Evolutionary conservation across 2,888 invertebrate genomes (phyloP).

Genomic region (Athalia cordata): DNA sequence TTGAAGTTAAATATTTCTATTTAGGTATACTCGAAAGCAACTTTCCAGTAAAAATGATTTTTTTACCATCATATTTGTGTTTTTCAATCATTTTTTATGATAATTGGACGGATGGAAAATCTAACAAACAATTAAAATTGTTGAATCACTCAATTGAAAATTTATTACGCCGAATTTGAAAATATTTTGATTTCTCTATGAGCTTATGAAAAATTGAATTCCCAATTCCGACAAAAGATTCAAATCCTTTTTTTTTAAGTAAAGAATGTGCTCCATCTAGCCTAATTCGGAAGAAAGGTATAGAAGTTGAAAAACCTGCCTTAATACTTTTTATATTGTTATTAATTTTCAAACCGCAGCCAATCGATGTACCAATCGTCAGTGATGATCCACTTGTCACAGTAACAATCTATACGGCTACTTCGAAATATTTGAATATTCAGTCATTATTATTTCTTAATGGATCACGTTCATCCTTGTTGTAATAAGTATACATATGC

Average conservation of each 20-base stretch:
- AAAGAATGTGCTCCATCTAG: too few relatives aligned
- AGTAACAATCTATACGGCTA: neutral
- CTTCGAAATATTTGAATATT: neutral
- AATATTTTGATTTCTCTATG: too few relatives aligned
- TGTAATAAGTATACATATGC: too few relatives aligned
- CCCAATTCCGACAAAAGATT: too few relatives aligned
- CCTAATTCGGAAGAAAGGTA: neutral
- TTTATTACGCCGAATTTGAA: too few relatives aligned
- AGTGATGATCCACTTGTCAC: slow-evolving; percentile 22
- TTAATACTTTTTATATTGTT: slow-evolving; percentile 22
- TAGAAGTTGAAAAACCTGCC: too few relatives aligned
- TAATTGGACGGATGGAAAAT: neutral
- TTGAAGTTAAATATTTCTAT: too few relatives aligned
- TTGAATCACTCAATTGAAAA: neutral
- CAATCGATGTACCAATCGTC: neutral
- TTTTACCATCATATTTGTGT: neutral
- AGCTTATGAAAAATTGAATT: too few relatives aligned
- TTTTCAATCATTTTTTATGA: neutral
- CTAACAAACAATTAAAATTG: neutral
- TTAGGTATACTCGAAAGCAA: neutral
- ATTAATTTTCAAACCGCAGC: slow-evolving; percentile 18
- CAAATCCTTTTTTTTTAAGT: too few relatives aligned
- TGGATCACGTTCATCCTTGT: too few relatives aligned
- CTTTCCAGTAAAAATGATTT: neutral
- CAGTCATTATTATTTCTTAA: slow-evolving; percentile 4